A percentile compares a stretch with the other conserved stretches of the same genome.
These are phyloP conservation scores for Diloba caeruleocephala DNA, from an alignment of 2,888 invertebrate species.

Conservation along the genomic window DNA sequence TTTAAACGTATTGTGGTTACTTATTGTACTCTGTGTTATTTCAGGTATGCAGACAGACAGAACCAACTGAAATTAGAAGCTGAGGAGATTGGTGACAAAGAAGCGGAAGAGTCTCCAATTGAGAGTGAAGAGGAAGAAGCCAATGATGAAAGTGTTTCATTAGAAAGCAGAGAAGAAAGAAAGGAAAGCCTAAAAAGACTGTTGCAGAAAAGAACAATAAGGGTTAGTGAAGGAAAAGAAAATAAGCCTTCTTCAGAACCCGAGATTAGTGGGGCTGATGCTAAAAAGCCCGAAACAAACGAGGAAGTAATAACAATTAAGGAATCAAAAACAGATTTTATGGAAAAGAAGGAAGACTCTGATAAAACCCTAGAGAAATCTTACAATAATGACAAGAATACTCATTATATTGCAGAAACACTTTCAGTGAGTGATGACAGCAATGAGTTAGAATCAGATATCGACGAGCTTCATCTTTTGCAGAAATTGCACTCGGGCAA, in stretches of 20 bases:
- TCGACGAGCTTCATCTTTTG: slow-evolving; percentile 79
- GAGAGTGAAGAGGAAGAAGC: slow-evolving; percentile 80
- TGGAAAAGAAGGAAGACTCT: slow-evolving; percentile 21
- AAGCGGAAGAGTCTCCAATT: slow-evolving; percentile 81
- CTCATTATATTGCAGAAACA: slow-evolving; percentile 48
- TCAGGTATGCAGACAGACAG: slow-evolving; percentile 81
- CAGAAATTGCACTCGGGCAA: slow-evolving; percentile 76
- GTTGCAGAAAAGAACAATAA: slow-evolving; percentile 73
- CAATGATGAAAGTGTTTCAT: slow-evolving; percentile 60
- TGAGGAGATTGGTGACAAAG: slow-evolving; percentile 82
- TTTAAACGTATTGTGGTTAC: too few relatives aligned
- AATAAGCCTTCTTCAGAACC: slow-evolving; percentile 36
- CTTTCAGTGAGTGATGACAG: slow-evolving; percentile 66
- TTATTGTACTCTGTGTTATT: slow-evolving; percentile 38
- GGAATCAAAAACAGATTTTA: slow-evolving; percentile 19
- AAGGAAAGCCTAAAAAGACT: slow-evolving; percentile 76
- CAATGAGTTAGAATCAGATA: slow-evolving; percentile 70
- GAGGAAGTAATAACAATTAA: slow-evolving; percentile 19
- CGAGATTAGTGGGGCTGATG: slow-evolving; percentile 20
- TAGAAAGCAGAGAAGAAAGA: slow-evolving; percentile 74
- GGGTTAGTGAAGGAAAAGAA: slow-evolving; percentile 50
- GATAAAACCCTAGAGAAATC: slow-evolving; percentile 11
- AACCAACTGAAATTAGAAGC: slow-evolving; percentile 78
- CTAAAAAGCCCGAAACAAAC: slow-evolving; percentile 28
- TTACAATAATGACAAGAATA: slow-evolving; percentile 10